Evolutionary conservation across 2,113 vertebrate genomes (phyloP).

Genomic region (Andinoacara biseriatus): DNA sequence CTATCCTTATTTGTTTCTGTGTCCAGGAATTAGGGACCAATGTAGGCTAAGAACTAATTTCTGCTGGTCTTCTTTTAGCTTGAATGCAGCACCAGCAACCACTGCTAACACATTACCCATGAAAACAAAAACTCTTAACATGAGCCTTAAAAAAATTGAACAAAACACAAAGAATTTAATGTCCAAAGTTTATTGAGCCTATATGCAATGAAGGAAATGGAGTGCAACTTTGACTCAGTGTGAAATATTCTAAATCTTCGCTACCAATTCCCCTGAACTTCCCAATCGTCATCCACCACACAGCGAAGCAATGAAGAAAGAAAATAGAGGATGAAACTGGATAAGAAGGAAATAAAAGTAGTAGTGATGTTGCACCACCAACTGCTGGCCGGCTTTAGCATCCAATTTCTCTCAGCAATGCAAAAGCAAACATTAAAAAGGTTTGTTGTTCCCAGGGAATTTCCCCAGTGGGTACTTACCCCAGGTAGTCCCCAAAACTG

Average conservation of each 20-base stretch:
- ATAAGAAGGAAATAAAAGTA: neutral
- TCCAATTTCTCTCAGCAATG: neutral
- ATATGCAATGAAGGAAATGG: neutral
- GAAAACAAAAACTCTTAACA: neutral
- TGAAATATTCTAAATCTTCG: neutral
- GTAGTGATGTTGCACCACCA: neutral
- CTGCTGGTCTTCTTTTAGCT: neutral
- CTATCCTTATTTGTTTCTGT: neutral
- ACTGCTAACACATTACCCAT: neutral
- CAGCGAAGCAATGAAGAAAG: neutral
- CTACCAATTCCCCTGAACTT: neutral
- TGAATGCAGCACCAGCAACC: neutral
- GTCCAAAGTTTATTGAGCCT: neutral
- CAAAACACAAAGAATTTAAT: neutral
- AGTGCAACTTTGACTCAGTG: neutral
- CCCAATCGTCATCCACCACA: neutral
- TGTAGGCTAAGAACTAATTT: neutral
- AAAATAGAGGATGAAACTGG: neutral
- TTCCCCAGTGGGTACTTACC: conserved; percentile 2
- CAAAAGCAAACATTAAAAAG: neutral
- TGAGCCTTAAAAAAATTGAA: neutral
- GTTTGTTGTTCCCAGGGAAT: neutral
- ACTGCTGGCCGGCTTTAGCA: neutral
- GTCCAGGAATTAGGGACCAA: neutral
- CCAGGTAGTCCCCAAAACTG: neutral